Evolutionary conservation across 2,888 invertebrate species (phyloP).

Genomic region (Platycheirus albimanus): DNA sequence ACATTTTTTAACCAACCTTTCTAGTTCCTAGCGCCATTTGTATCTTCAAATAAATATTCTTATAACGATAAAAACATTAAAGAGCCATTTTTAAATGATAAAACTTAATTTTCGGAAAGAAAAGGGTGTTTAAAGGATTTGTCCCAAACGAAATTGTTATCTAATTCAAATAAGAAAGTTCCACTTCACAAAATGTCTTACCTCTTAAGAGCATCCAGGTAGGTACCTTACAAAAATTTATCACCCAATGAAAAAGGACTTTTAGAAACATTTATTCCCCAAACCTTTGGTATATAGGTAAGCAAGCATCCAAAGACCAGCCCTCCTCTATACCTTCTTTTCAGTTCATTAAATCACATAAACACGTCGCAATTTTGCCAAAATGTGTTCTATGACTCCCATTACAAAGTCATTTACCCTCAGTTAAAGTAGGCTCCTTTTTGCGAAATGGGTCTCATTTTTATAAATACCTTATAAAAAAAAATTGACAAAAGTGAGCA

Average conservation of each 20-base stretch:
- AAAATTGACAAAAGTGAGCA: constrained; percentile 39
- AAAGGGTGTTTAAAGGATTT: constrained; percentile 10
- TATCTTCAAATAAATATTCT: no score
- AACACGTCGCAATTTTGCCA: constrained; percentile 63
- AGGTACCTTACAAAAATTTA: constrained; percentile 34
- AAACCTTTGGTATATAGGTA: constrained; percentile 25
- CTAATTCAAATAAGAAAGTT: constrained; percentile 37
- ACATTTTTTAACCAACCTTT: no score
- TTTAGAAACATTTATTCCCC: constrained; percentile 5
- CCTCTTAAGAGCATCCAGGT: constrained; percentile 24
- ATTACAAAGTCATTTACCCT: constrained; percentile 69
- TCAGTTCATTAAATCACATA: constrained; percentile 67
- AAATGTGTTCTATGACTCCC: constrained; percentile 62
- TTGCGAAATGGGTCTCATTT: constrained; percentile 9
- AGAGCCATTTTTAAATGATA: background rate
- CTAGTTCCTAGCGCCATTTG: no score
- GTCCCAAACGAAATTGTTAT: constrained; percentile 19
- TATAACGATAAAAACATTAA: no score
- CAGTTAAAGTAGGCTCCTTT: constrained; percentile 46
- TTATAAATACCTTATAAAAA: constrained; percentile 20
- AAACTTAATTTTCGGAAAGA: constrained; percentile 24
- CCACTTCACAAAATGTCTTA: background rate
- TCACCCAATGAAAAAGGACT: constrained; percentile 38
- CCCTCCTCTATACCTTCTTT: constrained; percentile 38
- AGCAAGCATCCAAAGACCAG: constrained; percentile 1